A percentile compares a stretch with the other conserved stretches of the same genome.
These are phyloP conservation scores for Metopia argyrocephala DNA, from an alignment of 2,888 invertebrate species.

Conservation along the genomic window DNA sequence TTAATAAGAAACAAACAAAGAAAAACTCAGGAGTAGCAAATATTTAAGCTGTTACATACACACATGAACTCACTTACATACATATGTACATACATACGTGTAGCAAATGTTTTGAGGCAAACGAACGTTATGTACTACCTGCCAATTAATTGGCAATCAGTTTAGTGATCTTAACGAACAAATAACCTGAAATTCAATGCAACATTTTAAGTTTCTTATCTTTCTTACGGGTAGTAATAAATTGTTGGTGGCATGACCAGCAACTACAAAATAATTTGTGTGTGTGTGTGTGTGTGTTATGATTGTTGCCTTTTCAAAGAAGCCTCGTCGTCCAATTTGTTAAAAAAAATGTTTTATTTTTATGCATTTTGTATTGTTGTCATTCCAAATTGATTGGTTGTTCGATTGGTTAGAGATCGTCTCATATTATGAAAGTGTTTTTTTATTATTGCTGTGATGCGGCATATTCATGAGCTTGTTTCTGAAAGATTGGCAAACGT, in stretches of 20 bases:
- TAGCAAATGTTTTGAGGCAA: too few species aligned
- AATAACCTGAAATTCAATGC: constrained; percentile 75
- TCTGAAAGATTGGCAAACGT: background rate
- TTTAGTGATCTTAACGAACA: constrained; percentile 83
- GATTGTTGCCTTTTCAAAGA: constrained; percentile 9
- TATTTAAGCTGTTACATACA: background rate
- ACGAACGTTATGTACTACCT: too few species aligned
- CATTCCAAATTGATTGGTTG: background rate
- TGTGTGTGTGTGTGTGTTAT: background rate
- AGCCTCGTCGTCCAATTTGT: constrained; percentile 33
- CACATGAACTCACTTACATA: constrained; percentile 52
- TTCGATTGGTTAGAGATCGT: background rate
- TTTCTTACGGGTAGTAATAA: background rate
- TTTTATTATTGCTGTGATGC: background rate
- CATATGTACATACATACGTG: constrained; percentile 38
- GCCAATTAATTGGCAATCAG: constrained; percentile 80
- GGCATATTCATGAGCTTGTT: background rate
- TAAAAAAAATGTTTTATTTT: background rate
- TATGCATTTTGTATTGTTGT: background rate
- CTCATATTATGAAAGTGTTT: background rate
- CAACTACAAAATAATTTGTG: background rate
- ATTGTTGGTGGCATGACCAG: background rate
- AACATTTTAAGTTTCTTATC: constrained; percentile 3
- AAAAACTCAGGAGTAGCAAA: background rate
- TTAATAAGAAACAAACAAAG: background rate